These are phyloP conservation scores for Pelecanus crispus DNA, from an alignment of 2,113 vertebrate genomes.

Conservation along the genomic window DNA sequence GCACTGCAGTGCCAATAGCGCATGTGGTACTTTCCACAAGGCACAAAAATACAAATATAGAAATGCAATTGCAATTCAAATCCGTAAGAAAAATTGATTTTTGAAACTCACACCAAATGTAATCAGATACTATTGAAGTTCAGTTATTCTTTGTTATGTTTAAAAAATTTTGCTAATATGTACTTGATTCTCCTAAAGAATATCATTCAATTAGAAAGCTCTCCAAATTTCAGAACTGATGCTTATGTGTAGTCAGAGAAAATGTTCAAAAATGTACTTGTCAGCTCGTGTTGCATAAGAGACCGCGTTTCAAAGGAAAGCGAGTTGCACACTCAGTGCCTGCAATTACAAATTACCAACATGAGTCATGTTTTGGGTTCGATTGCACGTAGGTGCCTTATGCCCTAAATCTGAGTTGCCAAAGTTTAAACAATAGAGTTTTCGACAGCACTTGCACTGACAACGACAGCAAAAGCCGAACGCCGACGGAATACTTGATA, in stretches of 20 bases:
- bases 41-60: background rate
- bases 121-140: conserved; percentile 19
- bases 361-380: background rate
- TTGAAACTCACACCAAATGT: background rate
- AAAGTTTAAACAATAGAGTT: background rate
- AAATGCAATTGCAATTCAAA: background rate
- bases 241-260: background rate
- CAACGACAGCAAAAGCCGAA: background rate
- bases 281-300: conserved; percentile 23
- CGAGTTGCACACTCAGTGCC: background rate
- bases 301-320: background rate
- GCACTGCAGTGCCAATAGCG: background rate
- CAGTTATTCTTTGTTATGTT: conserved; percentile 13
- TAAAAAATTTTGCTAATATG: background rate
- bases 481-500: background rate
- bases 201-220: background rate
- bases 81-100: background rate
- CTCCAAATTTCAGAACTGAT: background rate
- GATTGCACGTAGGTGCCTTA: background rate
- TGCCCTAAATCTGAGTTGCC: background rate
- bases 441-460: background rate
- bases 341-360: background rate
- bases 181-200: background rate
- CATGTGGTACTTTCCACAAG: background rate
- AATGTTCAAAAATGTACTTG: background rate